phyloP scores from a whole-genome alignment of 2,888 invertebrate genomes.

The Clostera curtula region DNA sequence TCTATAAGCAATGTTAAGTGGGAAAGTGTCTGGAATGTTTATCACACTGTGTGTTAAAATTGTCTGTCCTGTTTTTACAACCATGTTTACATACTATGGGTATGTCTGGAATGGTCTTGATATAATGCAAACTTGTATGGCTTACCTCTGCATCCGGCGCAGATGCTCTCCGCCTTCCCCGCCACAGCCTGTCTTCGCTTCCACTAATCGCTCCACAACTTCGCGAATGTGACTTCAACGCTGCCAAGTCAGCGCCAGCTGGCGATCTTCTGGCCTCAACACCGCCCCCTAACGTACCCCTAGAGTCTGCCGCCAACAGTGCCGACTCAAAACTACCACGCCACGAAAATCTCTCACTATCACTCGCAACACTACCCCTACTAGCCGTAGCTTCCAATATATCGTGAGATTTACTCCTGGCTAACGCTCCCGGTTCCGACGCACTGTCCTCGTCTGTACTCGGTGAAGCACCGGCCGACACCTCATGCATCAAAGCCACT shows the following conservation, averaged over 20 bases:
- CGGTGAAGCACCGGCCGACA: conserved; percentile 85
- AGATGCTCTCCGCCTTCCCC: conserved; percentile 60
- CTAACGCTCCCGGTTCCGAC: conserved; percentile 79
- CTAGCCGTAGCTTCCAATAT: conserved; percentile 78
- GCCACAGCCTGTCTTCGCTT: conserved; percentile 73
- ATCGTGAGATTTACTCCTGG: conserved; percentile 89
- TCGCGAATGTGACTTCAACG: conserved; percentile 85
- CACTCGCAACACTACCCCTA: conserved; percentile 83
- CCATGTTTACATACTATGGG: too few species aligned
- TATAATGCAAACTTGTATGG: background rate
- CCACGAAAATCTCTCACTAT: conserved; percentile 93
- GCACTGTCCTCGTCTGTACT: conserved; percentile 84
- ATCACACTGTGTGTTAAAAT: too few species aligned
- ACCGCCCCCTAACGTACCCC: conserved; percentile 83
- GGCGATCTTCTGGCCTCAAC: conserved; percentile 87
- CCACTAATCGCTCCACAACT: conserved; percentile 91
- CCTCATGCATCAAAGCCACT: conserved; percentile 94
- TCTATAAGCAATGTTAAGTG: too few species aligned
- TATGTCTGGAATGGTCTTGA: background rate
- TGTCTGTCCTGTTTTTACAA: too few species aligned
- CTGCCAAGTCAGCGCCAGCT: conserved; percentile 87
- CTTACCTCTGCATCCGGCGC: conserved; percentile 69
- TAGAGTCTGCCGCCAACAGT: conserved; percentile 88
- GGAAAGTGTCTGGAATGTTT: too few species aligned
- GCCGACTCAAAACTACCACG: conserved; percentile 95